Base-by-base conservation (phyloP, 2,888 invertebrate species). In the Tenthredo amoena region DNA sequence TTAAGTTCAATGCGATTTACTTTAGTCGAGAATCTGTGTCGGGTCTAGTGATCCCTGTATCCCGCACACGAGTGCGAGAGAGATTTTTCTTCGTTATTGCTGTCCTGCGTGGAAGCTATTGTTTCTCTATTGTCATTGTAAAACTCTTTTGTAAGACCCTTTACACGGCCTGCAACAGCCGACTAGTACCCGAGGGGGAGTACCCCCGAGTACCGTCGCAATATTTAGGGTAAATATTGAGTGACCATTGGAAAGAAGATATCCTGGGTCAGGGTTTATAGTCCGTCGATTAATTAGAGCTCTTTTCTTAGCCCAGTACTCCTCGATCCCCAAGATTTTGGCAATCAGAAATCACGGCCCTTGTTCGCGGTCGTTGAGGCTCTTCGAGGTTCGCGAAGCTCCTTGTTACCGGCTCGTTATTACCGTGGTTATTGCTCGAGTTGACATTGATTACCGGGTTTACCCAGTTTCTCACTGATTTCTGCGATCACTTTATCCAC, bases 371-470 rank as follows among this genome's bases (percentile, higher is more conserved):
- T 71, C n/a, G 40, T 31, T 68, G 31, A 84, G 50, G 71, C 37
- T 55, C 84, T 58, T 55, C 50, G 77, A n/a, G 47, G 74, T 74
- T 43, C 74, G 6, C 15, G 34, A 12, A 10, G 77, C 26, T 50
- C 76, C 84, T 84, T 74, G 72, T 84, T 84, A 84, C 74, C 55
- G 50, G 77, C 77, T 77, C 77, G 47, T 77, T 77, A 77, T 77
- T 77, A 77, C 47, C 77, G 74, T 31, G 76, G 65, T 84, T 76
- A 84, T 84, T 34, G 55, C 37, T 55, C 34, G 58, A 84, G 50
- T 84, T 76, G 84, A 76, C 84, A 58, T 84, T 84, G 77, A 77
- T 77, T 77, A 77, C 77, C 77, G 77, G 50, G 31, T 37, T 71
- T 83, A 18, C 74, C 74, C 37, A 3, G n/a, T 40, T 58, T 5